Evolutionary conservation across 2,888 invertebrate species (phyloP), one percentile per base, ranked within the genome.

Genomic region (Tachina fera): DNA sequence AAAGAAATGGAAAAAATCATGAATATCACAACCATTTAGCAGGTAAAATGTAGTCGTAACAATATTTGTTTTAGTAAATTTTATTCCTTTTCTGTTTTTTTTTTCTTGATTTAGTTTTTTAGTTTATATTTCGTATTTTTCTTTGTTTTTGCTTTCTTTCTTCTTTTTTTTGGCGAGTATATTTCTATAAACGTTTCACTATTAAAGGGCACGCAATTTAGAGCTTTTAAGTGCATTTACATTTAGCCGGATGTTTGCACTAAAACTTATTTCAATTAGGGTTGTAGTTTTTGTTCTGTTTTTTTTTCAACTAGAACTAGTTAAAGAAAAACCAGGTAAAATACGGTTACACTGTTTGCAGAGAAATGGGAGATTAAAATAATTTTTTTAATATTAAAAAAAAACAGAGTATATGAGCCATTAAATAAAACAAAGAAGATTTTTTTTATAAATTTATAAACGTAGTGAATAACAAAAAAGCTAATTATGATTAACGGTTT

Each of bases 161-260:
- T 72, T 61, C 61, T 72, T 47, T 39, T 45, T 58, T n/a, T n/a
- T n/a, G n/a, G 11, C 13, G 10, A 19, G 19, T 9, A 53, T 31
- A 63, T 65, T 78, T 70, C 65, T 68, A 56, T 49, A 76, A 82
- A 67, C 82, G 74, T 79, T 78, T 31, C 71, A 82, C 82, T 76
- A 82, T 84, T 79, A 76, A 56, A 79, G 86, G 79, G 65, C 86
- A 86, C 86, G 86, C 86, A 86, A 84, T 84, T 87, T 78, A 84
- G 19, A 87, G 84, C 81, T 81, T 84, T 87, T 84, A 84, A 84
- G 80, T 86, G 86, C 83, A 87, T 86, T 87, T 86, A 86, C 81
- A 81, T 84, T 87, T 78, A 87, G 82, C 84, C 87, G 85, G 85
- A 87, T 83, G 86, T 84, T 86, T 86, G 86, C 83, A 86, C 83